These are phyloP conservation scores for Lepus oiostolus DNA, from an alignment of 2,797 vertebrate species.

Conservation along the genomic window DNA sequence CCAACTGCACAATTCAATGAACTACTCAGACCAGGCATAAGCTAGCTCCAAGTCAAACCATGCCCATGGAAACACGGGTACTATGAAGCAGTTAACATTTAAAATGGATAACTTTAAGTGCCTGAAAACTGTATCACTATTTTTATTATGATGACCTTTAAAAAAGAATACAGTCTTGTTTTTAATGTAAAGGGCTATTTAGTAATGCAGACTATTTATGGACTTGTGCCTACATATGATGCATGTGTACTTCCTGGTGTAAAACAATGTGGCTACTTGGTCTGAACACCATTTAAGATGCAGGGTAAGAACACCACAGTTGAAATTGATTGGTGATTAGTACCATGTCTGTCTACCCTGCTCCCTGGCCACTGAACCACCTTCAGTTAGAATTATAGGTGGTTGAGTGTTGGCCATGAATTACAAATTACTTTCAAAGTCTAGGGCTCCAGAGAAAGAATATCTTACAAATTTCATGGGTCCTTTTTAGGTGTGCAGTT, in stretches of 20 bases:
- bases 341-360: neutral
- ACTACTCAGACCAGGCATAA: neutral
- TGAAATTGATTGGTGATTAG: neutral
- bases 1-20: neutral
- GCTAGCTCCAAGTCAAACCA: neutral
- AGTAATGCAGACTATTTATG: neutral
- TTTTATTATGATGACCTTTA: conserved; percentile 47
- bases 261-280: neutral
- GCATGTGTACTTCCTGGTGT: neutral
- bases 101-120: neutral
- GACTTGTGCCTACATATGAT: neutral
- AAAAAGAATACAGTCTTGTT: neutral
- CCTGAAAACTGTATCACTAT: neutral
- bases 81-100: conserved; percentile 2
- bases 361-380: neutral
- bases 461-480: neutral
- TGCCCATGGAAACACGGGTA: neutral
- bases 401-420: neutral
- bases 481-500: conserved; percentile 14
- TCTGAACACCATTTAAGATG: neutral
- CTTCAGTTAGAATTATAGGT: neutral
- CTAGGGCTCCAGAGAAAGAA: neutral
- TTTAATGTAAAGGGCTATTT: neutral
- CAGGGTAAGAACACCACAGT: neutral
- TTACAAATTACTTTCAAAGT: neutral